Base-by-base conservation (phyloP, 2,888 invertebrate genomes). In the Punctoribates punctum region DNA sequence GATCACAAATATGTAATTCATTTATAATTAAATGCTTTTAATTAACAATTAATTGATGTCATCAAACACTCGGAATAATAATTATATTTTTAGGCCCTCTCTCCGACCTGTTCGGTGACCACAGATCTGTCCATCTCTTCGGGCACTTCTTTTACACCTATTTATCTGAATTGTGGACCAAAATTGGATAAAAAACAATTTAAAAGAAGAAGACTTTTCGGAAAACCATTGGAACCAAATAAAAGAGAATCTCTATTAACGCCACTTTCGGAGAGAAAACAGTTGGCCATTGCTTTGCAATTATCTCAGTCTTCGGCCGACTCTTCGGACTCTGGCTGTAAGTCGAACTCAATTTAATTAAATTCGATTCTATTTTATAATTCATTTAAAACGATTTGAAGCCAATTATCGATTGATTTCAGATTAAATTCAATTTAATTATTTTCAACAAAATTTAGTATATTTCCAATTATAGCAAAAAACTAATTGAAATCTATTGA, bases 231-330 rank as follows among this genome's bases (percentile, higher is more conserved):
- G 9, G 25, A 60, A 9, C 9, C 60, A 25, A 60, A 27, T 5
- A 42, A 42, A 75, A 25, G 17, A 1, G 75, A 75, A 42, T 27
- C n/a, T 6, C 4, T n/a, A 75, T 9, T 74, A 6, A 67, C 78
- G 1, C 79, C 79, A 25, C 54, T 79, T 6, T 79, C 79, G 11
- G 77, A 79, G 73, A 54, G 79, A 20, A 78, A 79, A 62, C 79
- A 79, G 46, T 77, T 79, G 27, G 79, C 78, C 4, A 74, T 79
- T 9, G 75, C 79, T 51, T 75, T 79, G 15, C 73, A 75, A 57
- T 75, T 79, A 20, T 77, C 77, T 60, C 38, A 38, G 4, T 17
- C 48, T 17, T 48, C 48, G 11, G 2, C 48, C 2, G n/a, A 51
- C n/a, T n/a, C 51, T 20, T n/a, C 48, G 4, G n/a, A 51, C n/a